Percentiles rank a stretch among this genome's conserved stretches.
phyloP scores from a whole-genome alignment of 2,797 vertebrate genomes.

The Gallinago solitaria region DNA sequence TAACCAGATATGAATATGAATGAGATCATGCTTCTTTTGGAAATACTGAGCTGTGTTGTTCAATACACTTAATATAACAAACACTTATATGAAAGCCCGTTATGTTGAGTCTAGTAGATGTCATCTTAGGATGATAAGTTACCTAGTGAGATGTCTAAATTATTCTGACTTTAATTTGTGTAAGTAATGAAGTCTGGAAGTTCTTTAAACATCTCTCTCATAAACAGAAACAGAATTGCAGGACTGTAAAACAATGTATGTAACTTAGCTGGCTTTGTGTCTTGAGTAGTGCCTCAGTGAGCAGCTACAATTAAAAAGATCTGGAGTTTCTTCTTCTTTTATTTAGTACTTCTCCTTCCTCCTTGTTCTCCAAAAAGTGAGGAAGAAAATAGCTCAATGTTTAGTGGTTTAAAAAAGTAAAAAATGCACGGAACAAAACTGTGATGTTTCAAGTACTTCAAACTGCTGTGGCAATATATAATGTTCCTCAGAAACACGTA shows the following conservation, averaged over 20 bases:
- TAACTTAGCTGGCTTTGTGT: neutral
- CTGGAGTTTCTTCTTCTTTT: neutral
- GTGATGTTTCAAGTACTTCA: neutral
- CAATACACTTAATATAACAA: neutral
- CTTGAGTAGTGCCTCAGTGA: neutral
- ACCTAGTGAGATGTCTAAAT: neutral
- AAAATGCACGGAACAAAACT: neutral
- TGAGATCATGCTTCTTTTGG: constrained; percentile 13
- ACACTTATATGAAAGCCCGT: neutral
- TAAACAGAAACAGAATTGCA: neutral
- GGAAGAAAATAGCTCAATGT: neutral
- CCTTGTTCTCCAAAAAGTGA: neutral
- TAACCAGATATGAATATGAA: constrained; percentile 52
- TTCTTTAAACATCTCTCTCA: neutral
- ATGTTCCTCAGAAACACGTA: neutral
- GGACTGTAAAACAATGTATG: neutral
- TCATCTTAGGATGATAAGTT: neutral
- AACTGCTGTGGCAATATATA: neutral
- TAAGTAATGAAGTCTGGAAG: neutral
- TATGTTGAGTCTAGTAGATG: neutral
- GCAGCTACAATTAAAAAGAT: neutral
- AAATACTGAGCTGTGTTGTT: constrained; percentile 18
- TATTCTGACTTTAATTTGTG: neutral
- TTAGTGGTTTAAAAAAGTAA: neutral
- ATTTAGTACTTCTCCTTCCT: neutral